phyloP scores from a whole-genome alignment of 2,113 vertebrate genomes.

The Dromiciops gliroides region DNA sequence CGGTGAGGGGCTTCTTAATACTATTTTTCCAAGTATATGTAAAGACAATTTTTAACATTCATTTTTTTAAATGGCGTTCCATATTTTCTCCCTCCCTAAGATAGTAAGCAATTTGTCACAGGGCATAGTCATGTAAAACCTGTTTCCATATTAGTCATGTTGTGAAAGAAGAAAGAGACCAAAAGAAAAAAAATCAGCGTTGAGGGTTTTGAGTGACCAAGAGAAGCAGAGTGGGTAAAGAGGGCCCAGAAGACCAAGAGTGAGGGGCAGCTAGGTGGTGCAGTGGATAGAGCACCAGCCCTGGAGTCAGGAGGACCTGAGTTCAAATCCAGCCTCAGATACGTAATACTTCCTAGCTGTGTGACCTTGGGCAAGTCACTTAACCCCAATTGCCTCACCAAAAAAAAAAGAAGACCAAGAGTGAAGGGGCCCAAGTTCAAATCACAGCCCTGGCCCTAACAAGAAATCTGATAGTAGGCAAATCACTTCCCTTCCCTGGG shows the following conservation, averaged over 20 bases:
- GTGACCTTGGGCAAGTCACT: no score
- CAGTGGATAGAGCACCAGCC: no score
- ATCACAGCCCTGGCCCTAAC: neutral
- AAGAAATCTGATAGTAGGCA: neutral
- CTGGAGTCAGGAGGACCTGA: no score
- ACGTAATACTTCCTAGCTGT: no score
- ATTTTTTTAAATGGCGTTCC: neutral
- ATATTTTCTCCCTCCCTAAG: neutral
- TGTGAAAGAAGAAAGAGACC: neutral
- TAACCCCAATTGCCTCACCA: no score
- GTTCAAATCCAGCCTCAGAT: no score
- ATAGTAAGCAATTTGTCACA: neutral
- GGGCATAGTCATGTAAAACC: neutral
- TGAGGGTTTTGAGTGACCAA: neutral
- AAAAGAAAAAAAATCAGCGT: conserved; percentile 84
- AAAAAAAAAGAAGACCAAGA: neutral
- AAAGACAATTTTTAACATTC: neutral
- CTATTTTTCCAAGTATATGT: neutral
- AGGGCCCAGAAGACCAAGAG: neutral
- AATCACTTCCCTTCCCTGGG: neutral
- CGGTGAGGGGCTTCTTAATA: conserved; percentile 83
- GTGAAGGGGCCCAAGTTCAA: neutral
- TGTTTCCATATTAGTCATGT: no score
- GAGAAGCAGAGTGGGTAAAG: neutral
- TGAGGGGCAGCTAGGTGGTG: no score